Evolutionary conservation across 2,888 invertebrate species (phyloP), one percentile per base, ranked within the genome.

Genomic region (Nomada hirtipes): DNA sequence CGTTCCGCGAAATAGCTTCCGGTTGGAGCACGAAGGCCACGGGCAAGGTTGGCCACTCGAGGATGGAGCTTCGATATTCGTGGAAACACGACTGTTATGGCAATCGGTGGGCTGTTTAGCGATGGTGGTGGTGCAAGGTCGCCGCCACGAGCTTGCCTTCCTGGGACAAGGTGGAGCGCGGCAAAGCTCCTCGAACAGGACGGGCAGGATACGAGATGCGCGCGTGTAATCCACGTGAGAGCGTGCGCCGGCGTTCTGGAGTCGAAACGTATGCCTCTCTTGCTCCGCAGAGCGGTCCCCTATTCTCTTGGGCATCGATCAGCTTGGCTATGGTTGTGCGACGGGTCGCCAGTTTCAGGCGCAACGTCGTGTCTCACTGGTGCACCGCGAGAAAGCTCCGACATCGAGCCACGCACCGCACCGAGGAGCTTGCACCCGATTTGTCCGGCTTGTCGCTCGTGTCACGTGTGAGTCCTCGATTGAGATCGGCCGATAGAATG

Each of bases 301-400:
- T 85, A 86, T 89, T 88, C 91, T 84, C 89, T 89, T 83, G 82
- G 83, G 88, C 86, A 90, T 90, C 89, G 89, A 90, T 90, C 90
- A 89, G 86, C 83, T 67, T 83, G 84, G 82, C 79, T 82, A 82
- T 79, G 68, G 79, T 82, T 74, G 85, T 85, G 85, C 84, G 83
- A 80, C 88, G 82, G 77, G 86, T 85, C 82, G 86, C 79, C 87
- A 89, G 89, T 89, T 88, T 83, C 87, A 82, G 87, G 86, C 85
- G 86, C 84, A 84, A 82, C 88, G 86, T 79, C 86, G 85, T 67
- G 68, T 79, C 72, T 79, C 72, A 79, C 76, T 82, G 86, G 70
- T 64, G 82, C 76, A 79, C 50, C 73, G 82, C 60, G 61, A 29
- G 70, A 78, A 85, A 82, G 78, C 85, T 81, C 78, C 59, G 59